Conservation (phyloP, 2,888 invertebrate species). For the Venusia cambrica region DNA sequence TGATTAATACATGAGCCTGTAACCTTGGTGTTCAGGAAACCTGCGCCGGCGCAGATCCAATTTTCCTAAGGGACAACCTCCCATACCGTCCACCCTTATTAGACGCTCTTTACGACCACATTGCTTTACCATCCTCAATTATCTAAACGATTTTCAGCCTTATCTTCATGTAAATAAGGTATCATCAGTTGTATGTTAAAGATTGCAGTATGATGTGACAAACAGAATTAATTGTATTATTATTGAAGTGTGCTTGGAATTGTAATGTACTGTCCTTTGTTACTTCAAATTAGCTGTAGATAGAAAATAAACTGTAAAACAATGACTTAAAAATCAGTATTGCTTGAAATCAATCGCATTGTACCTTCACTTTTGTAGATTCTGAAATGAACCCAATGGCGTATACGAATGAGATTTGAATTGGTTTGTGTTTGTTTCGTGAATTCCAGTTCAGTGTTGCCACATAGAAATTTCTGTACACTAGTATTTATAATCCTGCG, state of each 20-base stretch:
- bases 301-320: too few species aligned
- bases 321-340: too few species aligned
- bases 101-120: conserved; percentile 17
- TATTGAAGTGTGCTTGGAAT: conserved; percentile 60
- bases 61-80: conserved; percentile 28
- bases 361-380: too few species aligned
- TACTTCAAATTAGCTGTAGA: too few species aligned
- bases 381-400: too few species aligned
- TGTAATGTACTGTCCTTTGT: too few species aligned
- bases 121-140: conserved; percentile 21
- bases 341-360: too few species aligned
- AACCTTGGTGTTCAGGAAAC: conserved; percentile 29
- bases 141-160: conserved; percentile 10
- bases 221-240: conserved; percentile 77
- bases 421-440: too few species aligned
- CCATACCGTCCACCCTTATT: conserved; percentile 23
- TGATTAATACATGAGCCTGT: conserved; percentile 7
- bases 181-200: conserved; percentile 7
- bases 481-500: conserved; percentile 5
- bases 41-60: conserved; percentile 17
- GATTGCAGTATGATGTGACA: conserved; percentile 50
- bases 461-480: too few species aligned
- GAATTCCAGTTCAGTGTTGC: too few species aligned
- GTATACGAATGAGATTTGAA: too few species aligned
- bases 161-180: too few species aligned